Conservation (phyloP, 2,888 invertebrate species). For the Leucophenga montana region DNA sequence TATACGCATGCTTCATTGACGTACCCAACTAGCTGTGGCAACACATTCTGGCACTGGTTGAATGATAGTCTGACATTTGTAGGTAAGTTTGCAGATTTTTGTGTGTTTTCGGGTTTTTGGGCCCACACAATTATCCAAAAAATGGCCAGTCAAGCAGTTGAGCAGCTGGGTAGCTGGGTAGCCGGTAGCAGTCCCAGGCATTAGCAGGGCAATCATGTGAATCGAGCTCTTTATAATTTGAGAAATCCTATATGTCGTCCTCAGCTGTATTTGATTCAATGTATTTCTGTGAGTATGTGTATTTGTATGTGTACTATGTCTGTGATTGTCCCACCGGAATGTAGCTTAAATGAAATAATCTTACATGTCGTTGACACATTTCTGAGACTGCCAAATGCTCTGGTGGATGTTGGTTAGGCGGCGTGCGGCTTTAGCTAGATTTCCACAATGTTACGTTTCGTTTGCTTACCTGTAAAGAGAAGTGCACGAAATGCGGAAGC, state of each 20-base stretch:
- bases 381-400: slow-evolving; percentile 42
- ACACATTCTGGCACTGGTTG: no score
- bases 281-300: slow-evolving; percentile 23
- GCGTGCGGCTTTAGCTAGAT: slow-evolving; percentile 39
- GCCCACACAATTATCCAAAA: slow-evolving; percentile 1
- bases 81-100: no score
- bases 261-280: slow-evolving; percentile 8
- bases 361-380: slow-evolving; percentile 70
- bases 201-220: slow-evolving; percentile 66
- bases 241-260: slow-evolving; percentile 32
- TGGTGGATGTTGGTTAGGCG: background rate
- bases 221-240: slow-evolving; percentile 65
- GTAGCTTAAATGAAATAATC: slow-evolving; percentile 59
- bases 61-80: no score
- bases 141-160: background rate
- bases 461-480: slow-evolving; percentile 63
- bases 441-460: slow-evolving; percentile 43
- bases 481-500: slow-evolving; percentile 30
- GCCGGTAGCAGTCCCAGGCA: slow-evolving; percentile 36
- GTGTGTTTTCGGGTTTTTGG: background rate
- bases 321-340: slow-evolving; percentile 26
- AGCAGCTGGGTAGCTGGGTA: background rate
- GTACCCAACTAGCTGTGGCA: no score
- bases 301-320: slow-evolving; percentile 30
- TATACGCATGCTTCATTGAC: no score